Percentiles rank a stretch among this genome's conserved stretches.
Conservation (phyloP, 2,888 invertebrate species). For the Phrixothrix hirtus region DNA sequence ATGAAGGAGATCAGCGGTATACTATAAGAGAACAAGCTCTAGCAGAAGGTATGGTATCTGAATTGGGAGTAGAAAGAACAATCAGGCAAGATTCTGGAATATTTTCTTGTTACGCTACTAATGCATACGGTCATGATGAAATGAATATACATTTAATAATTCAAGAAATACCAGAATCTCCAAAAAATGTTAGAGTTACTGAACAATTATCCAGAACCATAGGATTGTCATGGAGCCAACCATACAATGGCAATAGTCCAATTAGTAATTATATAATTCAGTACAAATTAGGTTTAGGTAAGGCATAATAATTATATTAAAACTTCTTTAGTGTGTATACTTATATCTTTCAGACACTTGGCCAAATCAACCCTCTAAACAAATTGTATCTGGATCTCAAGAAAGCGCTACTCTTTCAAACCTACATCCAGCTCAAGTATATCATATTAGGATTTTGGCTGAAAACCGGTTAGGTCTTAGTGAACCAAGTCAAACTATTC, state of each 20-base stretch:
- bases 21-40: constrained; percentile 76
- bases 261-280: constrained; percentile 87
- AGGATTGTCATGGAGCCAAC: constrained; percentile 86
- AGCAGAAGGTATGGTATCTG: constrained; percentile 82
- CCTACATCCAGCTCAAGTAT: constrained; percentile 82
- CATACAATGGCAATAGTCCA: constrained; percentile 86
- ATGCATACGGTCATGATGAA: constrained; percentile 88
- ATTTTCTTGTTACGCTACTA: constrained; percentile 85
- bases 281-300: constrained; percentile 83
- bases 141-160: constrained; percentile 89
- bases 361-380: constrained; percentile 80
- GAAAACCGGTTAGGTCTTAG: constrained; percentile 88
- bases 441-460: constrained; percentile 86
- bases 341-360: constrained; percentile 67
- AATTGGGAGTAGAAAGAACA: constrained; percentile 81
- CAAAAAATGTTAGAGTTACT: constrained; percentile 81
- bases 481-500: constrained; percentile 82
- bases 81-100: constrained; percentile 87
- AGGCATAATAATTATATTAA: constrained; percentile 13
- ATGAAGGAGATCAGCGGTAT: constrained; percentile 75
- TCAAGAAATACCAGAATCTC: constrained; percentile 89
- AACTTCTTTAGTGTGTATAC: neutral
- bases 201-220: constrained; percentile 84
- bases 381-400: constrained; percentile 81
- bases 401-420: constrained; percentile 79